Percentiles rank a stretch among this genome's conserved stretches.
Conservation (phyloP, 2,113 vertebrate species). For the Podilymbus podiceps region DNA sequence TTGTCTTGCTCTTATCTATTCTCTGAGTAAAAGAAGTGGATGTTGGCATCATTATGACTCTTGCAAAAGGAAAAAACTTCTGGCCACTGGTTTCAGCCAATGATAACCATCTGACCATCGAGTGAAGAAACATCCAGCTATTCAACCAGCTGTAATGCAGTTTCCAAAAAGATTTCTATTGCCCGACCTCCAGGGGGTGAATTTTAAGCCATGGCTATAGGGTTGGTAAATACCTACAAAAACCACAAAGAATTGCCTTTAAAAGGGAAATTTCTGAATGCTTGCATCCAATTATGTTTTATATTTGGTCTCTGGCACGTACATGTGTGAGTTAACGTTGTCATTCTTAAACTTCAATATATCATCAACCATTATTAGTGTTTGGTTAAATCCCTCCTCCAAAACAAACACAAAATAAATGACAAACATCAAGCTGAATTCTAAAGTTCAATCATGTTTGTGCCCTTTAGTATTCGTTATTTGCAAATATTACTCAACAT, state of each 20-base stretch:
- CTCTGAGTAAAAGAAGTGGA: background rate
- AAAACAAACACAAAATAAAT: background rate
- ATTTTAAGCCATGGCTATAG: background rate
- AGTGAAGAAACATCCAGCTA: background rate
- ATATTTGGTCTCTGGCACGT: background rate
- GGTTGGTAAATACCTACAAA: background rate
- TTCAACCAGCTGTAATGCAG: background rate
- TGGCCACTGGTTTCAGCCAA: background rate
- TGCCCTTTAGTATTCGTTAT: background rate
- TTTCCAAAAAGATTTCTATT: background rate
- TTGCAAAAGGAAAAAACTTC: background rate
- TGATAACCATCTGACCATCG: rapidly evolving
- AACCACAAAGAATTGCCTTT: background rate
- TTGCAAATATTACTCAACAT: slow-evolving; percentile 47
- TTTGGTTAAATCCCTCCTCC: background rate
- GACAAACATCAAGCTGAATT: background rate
- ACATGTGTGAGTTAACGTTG: background rate
- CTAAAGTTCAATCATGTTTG: background rate
- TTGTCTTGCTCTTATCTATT: background rate
- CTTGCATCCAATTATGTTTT: background rate
- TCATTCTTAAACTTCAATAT: background rate
- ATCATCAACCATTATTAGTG: background rate
- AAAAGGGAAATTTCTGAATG: background rate
- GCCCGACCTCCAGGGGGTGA: background rate
- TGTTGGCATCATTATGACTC: background rate